These are phyloP conservation scores for Ophion slaviceki DNA, from an alignment of 2,888 invertebrate genomes.

Conservation along the genomic window DNA sequence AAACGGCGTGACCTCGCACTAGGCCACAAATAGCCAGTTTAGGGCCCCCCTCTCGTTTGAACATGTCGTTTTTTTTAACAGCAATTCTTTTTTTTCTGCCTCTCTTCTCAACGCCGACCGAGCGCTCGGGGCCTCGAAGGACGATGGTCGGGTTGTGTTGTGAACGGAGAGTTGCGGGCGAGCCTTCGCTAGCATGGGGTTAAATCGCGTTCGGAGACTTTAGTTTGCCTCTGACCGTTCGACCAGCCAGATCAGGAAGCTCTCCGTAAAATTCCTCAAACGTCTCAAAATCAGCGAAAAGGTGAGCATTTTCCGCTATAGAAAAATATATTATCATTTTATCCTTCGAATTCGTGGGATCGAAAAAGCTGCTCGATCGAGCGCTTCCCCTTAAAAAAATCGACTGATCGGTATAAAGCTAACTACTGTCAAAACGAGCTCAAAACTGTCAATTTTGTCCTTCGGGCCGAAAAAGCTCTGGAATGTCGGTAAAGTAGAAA, in stretches of 20 bases:
- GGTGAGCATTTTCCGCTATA: constrained; percentile 47
- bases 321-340: not conserved
- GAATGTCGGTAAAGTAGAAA: not conserved
- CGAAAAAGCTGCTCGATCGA: not conserved
- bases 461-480: not conserved
- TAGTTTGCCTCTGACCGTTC: constrained; percentile 77
- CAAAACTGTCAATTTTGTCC: not conserved
- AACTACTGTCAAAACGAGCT: no score
- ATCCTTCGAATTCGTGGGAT: not conserved
- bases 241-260: constrained; percentile 65
- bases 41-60: constrained; percentile 67
- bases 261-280: constrained; percentile 25
- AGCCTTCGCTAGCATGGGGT: constrained; percentile 72
- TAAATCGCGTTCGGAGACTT: constrained; percentile 73
- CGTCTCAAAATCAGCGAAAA: constrained; percentile 18
- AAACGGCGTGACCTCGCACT: constrained; percentile 74
- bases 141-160: constrained; percentile 73
- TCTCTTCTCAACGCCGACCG: constrained; percentile 64
- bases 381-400: not conserved
- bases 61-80: constrained; percentile 68
- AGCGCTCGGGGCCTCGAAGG: constrained; percentile 70
- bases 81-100: constrained; percentile 71
- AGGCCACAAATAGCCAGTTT: constrained; percentile 75
- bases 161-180: constrained; percentile 26
- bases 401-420: not conserved